Base-by-base conservation (phyloP, 2,888 invertebrate species). In the Tenthredo scrophulariae region DNA sequence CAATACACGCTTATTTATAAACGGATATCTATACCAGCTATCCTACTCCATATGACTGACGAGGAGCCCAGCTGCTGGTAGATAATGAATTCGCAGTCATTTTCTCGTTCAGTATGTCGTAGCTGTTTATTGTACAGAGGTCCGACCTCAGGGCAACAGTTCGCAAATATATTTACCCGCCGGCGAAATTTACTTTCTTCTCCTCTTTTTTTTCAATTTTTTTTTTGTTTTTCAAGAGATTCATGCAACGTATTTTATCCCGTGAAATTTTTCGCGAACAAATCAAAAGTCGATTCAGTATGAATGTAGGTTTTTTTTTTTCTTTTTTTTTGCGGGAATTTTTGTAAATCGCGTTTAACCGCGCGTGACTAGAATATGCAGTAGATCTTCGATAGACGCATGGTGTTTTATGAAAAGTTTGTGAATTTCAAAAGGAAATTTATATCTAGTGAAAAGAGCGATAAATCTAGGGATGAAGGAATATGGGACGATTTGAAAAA, bases 31-130 rank as follows among this genome's bases (percentile, higher is more conserved):
- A 62, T 10, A 18, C 2, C 77, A 77, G 50, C 29, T 15, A 80
- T 80, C 80, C 62, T 80, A 62, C 80, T 80, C 80, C 80, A 22
- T 62, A 22, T 62, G n/a, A 37, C 40, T 62, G 33, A 50, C 33
- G 67, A 67, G 29, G 67, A 67, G 50, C 58, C 58, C 62, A 62
- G 83, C 37, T 46, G 67, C 50, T n/a, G 29, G 7, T 83, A 67
- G 83, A 83, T 83, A 83, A 83, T 67, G 29, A 46, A 83, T 83
- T 83, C 46, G 83, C 50, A 70, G 67, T 62, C 65, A 70, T 67
- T 22, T 46, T 18, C 15, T 46, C 33, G 33, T 83, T 83, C 50
- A 83, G 83, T 67, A 46, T 65, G 40, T 37, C 29, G 33, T 67
- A 13, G 83, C 46, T 43, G 67, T 83, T 83, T 83, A 83, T 65